A percentile compares a stretch with the other conserved stretches of the same genome.
Evolutionary conservation across 1,140 invertebrate genomes (phyloP).

Genomic region (Branchinecta lynchi): DNA sequence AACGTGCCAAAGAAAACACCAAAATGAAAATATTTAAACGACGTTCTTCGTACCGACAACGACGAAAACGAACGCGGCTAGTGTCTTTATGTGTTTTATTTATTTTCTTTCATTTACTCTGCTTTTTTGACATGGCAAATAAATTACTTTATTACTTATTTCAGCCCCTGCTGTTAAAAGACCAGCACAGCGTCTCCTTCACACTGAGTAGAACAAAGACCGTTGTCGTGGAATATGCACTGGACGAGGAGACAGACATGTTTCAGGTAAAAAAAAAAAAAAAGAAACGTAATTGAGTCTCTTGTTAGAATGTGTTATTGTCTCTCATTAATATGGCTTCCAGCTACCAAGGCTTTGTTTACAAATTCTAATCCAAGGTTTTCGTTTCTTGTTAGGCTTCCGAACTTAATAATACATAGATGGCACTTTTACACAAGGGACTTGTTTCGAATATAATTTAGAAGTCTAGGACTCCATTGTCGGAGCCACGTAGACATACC

Average conservation of each 20-base stretch:
- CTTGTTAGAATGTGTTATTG: not conserved
- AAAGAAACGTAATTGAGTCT: not conserved
- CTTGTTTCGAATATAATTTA: too few species aligned
- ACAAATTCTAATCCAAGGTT: not conserved
- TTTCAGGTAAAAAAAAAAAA: conserved; percentile 59
- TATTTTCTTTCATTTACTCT: too few species aligned
- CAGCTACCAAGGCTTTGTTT: not conserved
- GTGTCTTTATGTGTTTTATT: too few species aligned
- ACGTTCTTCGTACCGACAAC: too few species aligned
- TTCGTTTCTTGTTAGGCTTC: too few species aligned
- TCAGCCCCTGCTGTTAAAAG: conserved; percentile 76
- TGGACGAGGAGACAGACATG: conserved; percentile 91
- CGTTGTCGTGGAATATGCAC: conserved; percentile 91
- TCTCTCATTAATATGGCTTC: not conserved
- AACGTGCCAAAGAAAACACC: too few species aligned
- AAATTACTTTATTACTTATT: conserved; percentile 14
- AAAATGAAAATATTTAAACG: too few species aligned
- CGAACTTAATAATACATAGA: too few species aligned
- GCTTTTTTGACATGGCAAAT: not conserved
- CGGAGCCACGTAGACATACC: too few species aligned
- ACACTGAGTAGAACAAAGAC: conserved; percentile 89
- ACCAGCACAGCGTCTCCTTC: conserved; percentile 90
- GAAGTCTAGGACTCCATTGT: too few species aligned
- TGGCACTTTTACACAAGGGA: too few species aligned
- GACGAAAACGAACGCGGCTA: too few species aligned